Evolutionary conservation across 30 jellyfish, hydroid and myxozoan species (phyloP).

Genomic region (Catostylus mosaicus): DNA sequence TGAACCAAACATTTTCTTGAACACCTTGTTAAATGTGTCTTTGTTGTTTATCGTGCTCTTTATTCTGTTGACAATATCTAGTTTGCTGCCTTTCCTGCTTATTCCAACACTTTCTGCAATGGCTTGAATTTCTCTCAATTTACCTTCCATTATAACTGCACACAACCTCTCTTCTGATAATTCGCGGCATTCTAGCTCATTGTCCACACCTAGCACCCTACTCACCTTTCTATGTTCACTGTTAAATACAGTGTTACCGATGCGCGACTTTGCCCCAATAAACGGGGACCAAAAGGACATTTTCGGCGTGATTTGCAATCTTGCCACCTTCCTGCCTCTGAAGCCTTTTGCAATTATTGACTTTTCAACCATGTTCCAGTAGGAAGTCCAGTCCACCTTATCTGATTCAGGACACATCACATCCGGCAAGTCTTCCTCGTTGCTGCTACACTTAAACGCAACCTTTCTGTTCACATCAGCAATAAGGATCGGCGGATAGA

Average conservation of each 20-base stretch:
- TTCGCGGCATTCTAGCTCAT: slow-evolving; percentile 5
- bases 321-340: not conserved
- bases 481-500: slow-evolving; percentile 39
- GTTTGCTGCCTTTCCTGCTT: slow-evolving; percentile 2
- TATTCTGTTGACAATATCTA: slow-evolving; percentile 14
- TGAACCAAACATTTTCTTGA: slow-evolving; percentile 14
- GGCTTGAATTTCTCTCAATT: not conserved
- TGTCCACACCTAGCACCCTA: not conserved
- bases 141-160: not conserved
- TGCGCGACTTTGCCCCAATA: not conserved
- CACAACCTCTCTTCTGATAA: slow-evolving; percentile 22
- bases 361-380: not conserved
- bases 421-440: not conserved
- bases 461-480: slow-evolving; percentile 72
- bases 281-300: slow-evolving; percentile 15
- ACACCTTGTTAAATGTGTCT: not conserved
- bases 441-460: slow-evolving; percentile 36
- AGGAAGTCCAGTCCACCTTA: not conserved
- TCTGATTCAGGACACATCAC: not conserved
- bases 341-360: not conserved
- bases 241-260: not conserved
- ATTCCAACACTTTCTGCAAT: slow-evolving; percentile 7
- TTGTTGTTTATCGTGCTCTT: not conserved
- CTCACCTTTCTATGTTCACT: slow-evolving; percentile 11
- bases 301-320: slow-evolving; percentile 1